These are phyloP conservation scores for Dicyrtoma fusca DNA, from an alignment of 2,888 invertebrate genomes.

Conservation along the genomic window DNA sequence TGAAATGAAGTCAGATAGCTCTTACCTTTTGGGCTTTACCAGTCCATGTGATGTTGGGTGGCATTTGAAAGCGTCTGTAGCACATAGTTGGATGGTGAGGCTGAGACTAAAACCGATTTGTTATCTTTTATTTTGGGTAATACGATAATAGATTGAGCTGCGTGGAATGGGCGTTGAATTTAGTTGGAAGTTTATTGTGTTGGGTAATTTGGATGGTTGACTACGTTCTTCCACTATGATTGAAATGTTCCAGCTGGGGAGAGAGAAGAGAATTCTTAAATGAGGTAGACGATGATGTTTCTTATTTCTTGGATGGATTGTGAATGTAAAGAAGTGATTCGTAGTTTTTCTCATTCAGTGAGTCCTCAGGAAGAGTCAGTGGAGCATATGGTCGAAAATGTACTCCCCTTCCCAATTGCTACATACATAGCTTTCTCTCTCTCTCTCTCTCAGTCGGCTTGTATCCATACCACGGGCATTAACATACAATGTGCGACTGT, in stretches of 20 bases:
- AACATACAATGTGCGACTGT: background rate
- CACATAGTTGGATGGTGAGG: no score
- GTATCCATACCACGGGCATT: background rate
- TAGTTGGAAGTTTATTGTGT: no score
- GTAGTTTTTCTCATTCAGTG: background rate
- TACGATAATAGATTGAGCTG: no score
- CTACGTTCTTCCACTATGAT: no score
- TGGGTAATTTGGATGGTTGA: no score
- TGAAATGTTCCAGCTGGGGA: background rate
- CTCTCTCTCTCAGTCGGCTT: background rate
- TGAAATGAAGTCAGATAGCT: no score
- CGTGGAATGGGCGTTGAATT: no score
- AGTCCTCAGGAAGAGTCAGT: conserved; percentile 1
- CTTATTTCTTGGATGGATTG: conserved; percentile 25
- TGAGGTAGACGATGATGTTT: conserved; percentile 12
- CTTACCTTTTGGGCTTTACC: no score
- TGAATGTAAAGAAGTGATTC: conserved; percentile 33
- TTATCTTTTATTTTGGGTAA: no score
- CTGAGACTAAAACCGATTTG: no score
- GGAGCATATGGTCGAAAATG: background rate
- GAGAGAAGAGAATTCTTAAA: conserved; percentile 12
- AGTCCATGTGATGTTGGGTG: no score
- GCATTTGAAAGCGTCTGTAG: no score
- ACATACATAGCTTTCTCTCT: background rate
- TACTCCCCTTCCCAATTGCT: background rate